Evolutionary conservation across 2,797 vertebrate genomes (phyloP).

Genomic region (Otus scops): DNA sequence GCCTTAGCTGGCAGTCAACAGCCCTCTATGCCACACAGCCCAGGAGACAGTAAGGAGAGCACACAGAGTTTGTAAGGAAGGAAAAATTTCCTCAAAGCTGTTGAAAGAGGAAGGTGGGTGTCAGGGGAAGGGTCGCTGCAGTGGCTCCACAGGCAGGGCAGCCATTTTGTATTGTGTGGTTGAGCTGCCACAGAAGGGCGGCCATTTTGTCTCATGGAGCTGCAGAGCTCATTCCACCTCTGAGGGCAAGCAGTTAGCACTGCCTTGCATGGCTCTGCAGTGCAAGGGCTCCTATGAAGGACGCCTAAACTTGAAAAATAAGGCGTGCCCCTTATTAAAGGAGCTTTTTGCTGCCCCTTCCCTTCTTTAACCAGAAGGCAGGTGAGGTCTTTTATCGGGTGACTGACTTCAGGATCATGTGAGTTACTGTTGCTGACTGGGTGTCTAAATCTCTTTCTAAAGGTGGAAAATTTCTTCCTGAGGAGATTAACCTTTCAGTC

Average conservation of each 20-base stretch:
- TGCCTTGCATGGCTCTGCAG: neutral
- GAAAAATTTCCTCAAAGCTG: neutral
- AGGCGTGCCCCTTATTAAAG: neutral
- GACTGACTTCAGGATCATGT: neutral
- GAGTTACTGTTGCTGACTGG: neutral
- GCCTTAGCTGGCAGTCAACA: neutral
- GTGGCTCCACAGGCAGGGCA: neutral
- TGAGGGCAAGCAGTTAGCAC: neutral
- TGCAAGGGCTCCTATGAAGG: neutral
- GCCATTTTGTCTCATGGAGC: neutral
- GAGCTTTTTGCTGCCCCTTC: neutral
- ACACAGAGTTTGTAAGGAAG: neutral
- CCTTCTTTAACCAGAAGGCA: neutral
- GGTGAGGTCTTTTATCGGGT: neutral
- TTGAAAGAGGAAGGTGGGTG: neutral
- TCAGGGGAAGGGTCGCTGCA: accelerated
- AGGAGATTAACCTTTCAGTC: neutral
- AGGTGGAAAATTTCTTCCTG: neutral
- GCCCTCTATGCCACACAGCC: neutral
- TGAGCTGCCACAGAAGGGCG: neutral
- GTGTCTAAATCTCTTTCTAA: neutral
- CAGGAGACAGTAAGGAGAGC: neutral
- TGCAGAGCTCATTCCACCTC: neutral
- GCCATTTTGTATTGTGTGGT: neutral
- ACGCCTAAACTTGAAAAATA: neutral